phyloP scores from a whole-genome alignment of 2,888 invertebrate genomes.

The Timandra comae region DNA sequence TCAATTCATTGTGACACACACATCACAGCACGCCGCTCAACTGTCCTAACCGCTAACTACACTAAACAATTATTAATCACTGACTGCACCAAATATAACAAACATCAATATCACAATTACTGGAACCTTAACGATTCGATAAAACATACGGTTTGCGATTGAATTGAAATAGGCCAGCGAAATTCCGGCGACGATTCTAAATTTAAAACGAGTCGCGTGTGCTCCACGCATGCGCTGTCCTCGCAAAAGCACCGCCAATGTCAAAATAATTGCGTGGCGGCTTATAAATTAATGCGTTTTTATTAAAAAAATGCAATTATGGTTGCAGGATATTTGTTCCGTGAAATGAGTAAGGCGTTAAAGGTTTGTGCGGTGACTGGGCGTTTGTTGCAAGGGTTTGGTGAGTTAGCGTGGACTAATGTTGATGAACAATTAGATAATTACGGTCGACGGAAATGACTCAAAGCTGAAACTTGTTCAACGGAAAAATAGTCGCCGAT shows the following conservation, averaged over 20 bases:
- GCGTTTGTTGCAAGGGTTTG: conserved; percentile 3
- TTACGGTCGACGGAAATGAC: conserved; percentile 16
- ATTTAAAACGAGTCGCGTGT: conserved; percentile 60
- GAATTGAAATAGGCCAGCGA: conserved; percentile 59
- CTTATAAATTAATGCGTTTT: conserved; percentile 9
- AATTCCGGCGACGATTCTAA: conserved; percentile 59
- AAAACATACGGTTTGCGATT: conserved; percentile 48
- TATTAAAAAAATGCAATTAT: conserved; percentile 5
- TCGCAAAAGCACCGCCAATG: conserved; percentile 35
- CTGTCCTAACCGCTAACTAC: conserved; percentile 2
- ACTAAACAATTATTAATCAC: conserved; percentile 23
- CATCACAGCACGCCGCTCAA: conserved; percentile 22
- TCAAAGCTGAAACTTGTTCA: conserved; percentile 15
- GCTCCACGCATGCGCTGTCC: conserved; percentile 59
- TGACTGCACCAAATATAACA: conserved; percentile 20
- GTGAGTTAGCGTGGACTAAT: conserved; percentile 9
- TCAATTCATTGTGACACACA: conserved; percentile 23
- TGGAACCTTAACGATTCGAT: conserved; percentile 29
- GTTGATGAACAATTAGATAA: conserved; percentile 23
- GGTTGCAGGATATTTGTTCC: conserved; percentile 10
- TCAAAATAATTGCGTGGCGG: conserved; percentile 34
- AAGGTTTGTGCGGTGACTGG: conserved; percentile 21
- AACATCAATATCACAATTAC: conserved; percentile 31
- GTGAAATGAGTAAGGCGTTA: conserved; percentile 7
- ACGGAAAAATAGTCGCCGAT: conserved; percentile 1